Base-by-base conservation (phyloP, 92 coral and sea anemone genomes). In the Heliopora coerulea region DNA sequence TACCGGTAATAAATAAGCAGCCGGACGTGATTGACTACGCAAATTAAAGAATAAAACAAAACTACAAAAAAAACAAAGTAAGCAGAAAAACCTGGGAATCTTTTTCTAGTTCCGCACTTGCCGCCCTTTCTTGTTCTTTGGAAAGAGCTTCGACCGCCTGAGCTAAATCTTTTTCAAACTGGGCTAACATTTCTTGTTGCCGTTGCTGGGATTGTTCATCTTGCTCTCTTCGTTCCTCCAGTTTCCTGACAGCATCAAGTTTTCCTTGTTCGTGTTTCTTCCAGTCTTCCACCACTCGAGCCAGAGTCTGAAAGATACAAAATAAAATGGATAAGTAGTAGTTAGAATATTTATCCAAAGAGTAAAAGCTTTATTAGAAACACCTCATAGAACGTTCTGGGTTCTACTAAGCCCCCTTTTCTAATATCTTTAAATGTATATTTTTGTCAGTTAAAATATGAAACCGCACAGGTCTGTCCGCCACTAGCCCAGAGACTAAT, bases 231-330 rank as follows among this genome's bases (percentile, higher is more conserved):
- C 91, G 97, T 49, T 78, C 83, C 64, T 95, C 91, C 34, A 95
- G 74, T 54, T 93, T 83, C 68, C 78, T 83, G 37, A 95, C 80
- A 28, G 89, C 79, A 24, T 82, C 75, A 18, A 91, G 65, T 63
- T 95, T 95, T 66, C 91, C 99, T 56, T 82, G 83, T 80, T 95
- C 99, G 57, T 95, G 99, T 83, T 83, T 95, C 81, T 95, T 95
- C 99, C 99, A 95, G 37, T 96, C 99, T 58, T 90, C 99, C 17
- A 95, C 99, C 65, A 95, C 99, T 65, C 85, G 89, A 73, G 99
- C 99, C 27, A 95, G 76, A n/a, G 99, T 95, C 99, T 95, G 33
- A 62, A 59, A 12, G 19, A 62, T 5, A 15, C 25, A 31, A 3
- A 14, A 37, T 4, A 37, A 19, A 54, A 54, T 27, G 19, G 9